These are phyloP conservation scores for Pachymerium ferrugineum DNA, from an alignment of 2,888 invertebrate genomes.

Conservation along the genomic window DNA sequence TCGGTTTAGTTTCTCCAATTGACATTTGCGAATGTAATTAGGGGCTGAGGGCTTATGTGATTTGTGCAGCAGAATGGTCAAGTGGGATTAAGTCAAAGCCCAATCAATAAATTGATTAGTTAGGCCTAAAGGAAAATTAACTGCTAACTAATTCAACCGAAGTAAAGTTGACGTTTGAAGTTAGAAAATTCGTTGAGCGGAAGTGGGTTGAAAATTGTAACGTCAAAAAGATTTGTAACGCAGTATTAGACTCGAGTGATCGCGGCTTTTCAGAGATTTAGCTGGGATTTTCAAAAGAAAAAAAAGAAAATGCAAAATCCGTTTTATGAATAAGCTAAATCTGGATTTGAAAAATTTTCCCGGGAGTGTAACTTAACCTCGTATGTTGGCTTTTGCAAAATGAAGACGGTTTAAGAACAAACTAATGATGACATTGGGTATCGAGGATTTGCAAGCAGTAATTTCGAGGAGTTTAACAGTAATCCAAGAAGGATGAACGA, in stretches of 20 bases:
- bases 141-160: slow-evolving; percentile 10
- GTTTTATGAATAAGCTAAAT: too few relatives aligned
- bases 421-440: not conserved
- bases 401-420: not conserved
- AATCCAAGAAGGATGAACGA: slow-evolving; percentile 25
- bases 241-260: too few relatives aligned
- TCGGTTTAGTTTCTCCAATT: slow-evolving; percentile 16
- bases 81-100: slow-evolving; percentile 27
- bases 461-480: not conserved
- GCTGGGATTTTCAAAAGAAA: too few relatives aligned
- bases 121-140: slow-evolving; percentile 27
- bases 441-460: slow-evolving; percentile 4
- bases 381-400: not conserved
- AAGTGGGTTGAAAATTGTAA: too few relatives aligned
- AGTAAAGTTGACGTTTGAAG: slow-evolving; percentile 23
- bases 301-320: too few relatives aligned
- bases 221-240: too few relatives aligned
- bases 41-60: slow-evolving; percentile 25
- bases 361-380: too few relatives aligned
- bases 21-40: slow-evolving; percentile 22
- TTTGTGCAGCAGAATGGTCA: slow-evolving; percentile 27
- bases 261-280: too few relatives aligned
- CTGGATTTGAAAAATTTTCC: too few relatives aligned
- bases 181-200: too few relatives aligned
- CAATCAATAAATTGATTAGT: slow-evolving; percentile 27